Conservation (phyloP, 2,797 vertebrate genomes). For the Diplodus puntazzo region DNA sequence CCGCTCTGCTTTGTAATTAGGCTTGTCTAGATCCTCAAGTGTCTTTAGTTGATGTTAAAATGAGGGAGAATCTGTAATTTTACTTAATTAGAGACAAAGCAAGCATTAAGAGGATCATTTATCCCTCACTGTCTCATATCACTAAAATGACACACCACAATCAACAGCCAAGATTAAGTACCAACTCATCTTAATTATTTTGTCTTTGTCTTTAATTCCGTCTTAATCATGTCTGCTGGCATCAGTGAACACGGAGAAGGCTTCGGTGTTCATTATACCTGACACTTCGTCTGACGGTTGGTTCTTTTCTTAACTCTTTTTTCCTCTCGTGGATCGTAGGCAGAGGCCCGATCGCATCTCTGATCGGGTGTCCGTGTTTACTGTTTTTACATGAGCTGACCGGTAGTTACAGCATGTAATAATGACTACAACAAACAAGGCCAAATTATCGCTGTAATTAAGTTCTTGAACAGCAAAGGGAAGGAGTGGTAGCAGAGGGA, state of each 20-base stretch:
- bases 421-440: conserved; percentile 72
- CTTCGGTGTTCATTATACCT: conserved; percentile 43
- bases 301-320: conserved; percentile 8
- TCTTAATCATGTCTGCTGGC: conserved; percentile 54
- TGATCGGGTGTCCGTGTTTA: conserved; percentile 56
- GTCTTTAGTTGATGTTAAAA: conserved; percentile 73
- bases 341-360: conserved; percentile 24
- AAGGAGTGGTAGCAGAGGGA: conserved; percentile 41
- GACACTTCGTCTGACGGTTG: not conserved
- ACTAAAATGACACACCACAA: conserved; percentile 51
- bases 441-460: conserved; percentile 76
- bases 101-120: conserved; percentile 65
- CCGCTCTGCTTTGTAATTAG: conserved; percentile 71
- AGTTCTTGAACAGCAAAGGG: conserved; percentile 62
- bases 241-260: conserved; percentile 40
- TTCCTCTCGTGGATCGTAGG: conserved; percentile 20
- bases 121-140: conserved; percentile 56
- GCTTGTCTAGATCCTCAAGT: conserved; percentile 52
- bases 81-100: conserved; percentile 74
- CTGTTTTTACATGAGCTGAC: conserved; percentile 69
- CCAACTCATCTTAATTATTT: conserved; percentile 36
- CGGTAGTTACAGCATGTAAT: conserved; percentile 49
- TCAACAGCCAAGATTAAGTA: conserved; percentile 65
- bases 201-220: conserved; percentile 30
- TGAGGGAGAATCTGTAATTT: conserved; percentile 75